Percentiles rank a stretch among this genome's conserved stretches.
Evolutionary conservation across 2,888 invertebrate genomes (phyloP).

Genomic region (Metellina segmentata): DNA sequence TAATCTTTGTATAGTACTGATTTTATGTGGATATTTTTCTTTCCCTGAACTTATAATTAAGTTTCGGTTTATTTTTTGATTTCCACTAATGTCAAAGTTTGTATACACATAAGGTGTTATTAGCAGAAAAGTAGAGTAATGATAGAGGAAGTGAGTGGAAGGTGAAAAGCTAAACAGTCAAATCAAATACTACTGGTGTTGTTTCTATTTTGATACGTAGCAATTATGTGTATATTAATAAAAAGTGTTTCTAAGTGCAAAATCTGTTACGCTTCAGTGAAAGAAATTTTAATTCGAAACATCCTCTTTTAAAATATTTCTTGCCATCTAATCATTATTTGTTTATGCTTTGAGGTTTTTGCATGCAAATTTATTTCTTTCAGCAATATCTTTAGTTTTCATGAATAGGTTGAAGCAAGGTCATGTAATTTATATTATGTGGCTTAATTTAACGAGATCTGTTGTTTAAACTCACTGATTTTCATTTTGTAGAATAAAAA

Average conservation of each 20-base stretch:
- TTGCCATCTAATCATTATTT: constrained; percentile 40
- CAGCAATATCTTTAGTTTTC: constrained; percentile 25
- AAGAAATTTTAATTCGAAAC: not conserved
- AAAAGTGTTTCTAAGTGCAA: not conserved
- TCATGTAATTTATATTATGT: constrained; percentile 62
- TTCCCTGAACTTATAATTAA: constrained; percentile 9
- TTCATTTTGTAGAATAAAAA: constrained; percentile 66
- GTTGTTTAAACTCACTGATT: constrained; percentile 54
- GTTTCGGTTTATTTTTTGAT: not conserved
- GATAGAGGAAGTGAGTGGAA: too few relatives aligned
- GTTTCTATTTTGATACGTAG: not conserved
- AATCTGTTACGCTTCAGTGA: not conserved
- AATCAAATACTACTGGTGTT: not conserved
- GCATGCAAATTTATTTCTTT: constrained; percentile 38
- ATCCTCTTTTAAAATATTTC: not conserved
- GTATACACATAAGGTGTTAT: too few relatives aligned
- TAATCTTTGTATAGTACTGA: constrained; percentile 22
- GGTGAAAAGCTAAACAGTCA: too few relatives aligned
- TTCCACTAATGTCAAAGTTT: too few relatives aligned
- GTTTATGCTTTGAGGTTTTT: constrained; percentile 8
- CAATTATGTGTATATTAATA: not conserved
- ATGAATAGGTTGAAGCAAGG: constrained; percentile 30
- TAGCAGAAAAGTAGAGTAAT: too few relatives aligned
- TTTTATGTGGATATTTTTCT: constrained; percentile 16
- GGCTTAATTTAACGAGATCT: constrained; percentile 66